Base-by-base conservation (phyloP, 2,797 vertebrate genomes). In the Geotrypetes seraphini region DNA sequence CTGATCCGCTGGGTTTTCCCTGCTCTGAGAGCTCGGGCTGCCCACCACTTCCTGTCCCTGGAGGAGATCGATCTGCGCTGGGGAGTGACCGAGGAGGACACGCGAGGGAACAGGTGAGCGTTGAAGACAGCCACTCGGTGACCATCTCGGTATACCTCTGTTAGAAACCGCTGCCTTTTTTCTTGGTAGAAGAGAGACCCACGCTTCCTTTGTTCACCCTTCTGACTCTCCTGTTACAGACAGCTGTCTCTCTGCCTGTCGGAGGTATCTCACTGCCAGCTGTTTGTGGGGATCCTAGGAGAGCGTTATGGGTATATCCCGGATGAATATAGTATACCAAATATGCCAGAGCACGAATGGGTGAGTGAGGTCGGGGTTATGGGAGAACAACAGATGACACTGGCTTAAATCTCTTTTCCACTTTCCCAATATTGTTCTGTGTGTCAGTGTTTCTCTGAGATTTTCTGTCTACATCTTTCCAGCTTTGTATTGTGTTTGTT, bases 21-120 rank as follows among this genome's bases (percentile, higher is more conserved):
- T 0, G 86, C 89, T 37, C 69, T 95, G 10, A 78, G 87, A 3
- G 80, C 85, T 1, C 75, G 83, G 0, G 84, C 71, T 0, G 82
- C 85, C 0, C 42, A 51, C 0, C 73, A 83, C 58, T 54, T 50
- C 47, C 72, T 95, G 52, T 62, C 68, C 19, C 53, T 92, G 47
- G 86, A 86, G 23, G 87, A 88, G 53, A 83, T 95, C 17, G 90
- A 95, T 38, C 75, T 95, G 47, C 87, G 89, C 14, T 95, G 91
- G 90, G 91, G 91, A 0, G 55, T 93, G 52, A 91, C 90, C 0
- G 90, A 92, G 62, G 85, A 91, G 33, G 87, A 92, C 64, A 44
- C 57, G 9, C 63, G 25, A 1, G 77, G 74, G 1, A 68, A 63
- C 25, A 81, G 87, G 74, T 78, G 11, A n/a, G 28, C 20, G 28